Conservation (phyloP, 2,888 invertebrate species). For the Hemithea aestivaria region DNA sequence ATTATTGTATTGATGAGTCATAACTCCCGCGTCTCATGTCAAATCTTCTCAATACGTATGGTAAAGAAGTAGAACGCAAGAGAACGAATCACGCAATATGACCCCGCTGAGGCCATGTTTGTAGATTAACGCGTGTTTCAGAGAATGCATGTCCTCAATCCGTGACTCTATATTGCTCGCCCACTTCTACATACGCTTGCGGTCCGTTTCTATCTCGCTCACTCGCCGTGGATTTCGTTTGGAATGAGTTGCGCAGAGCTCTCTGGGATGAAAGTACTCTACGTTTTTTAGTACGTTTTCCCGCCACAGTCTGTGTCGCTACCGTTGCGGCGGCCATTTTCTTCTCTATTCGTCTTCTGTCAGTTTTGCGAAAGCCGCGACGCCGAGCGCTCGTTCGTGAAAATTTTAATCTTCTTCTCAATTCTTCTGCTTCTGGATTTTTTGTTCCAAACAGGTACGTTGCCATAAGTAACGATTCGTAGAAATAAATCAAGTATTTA, state of each 20-base stretch:
- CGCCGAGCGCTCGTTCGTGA: constrained; percentile 46
- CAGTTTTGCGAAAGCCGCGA: constrained; percentile 58
- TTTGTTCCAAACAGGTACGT: constrained; percentile 40
- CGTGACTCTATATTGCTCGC: constrained; percentile 6
- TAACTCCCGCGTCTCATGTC: constrained; percentile 1
- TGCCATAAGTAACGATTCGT: constrained; percentile 35
- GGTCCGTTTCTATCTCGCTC: constrained; percentile 33
- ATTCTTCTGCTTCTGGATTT: constrained; percentile 59
- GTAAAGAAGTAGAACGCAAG: constrained; percentile 59
- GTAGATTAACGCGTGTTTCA: constrained; percentile 47
- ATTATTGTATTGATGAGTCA: constrained; percentile 1
- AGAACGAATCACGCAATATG: constrained; percentile 57
- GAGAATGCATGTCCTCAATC: constrained; percentile 27
- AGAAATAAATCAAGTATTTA: too few relatives aligned
- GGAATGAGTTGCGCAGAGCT: constrained; percentile 13
- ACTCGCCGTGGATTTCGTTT: constrained; percentile 16
- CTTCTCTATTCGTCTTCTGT: constrained; percentile 67
- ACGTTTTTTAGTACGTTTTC: constrained; percentile 43
- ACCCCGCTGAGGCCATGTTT: constrained; percentile 41
- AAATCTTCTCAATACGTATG: constrained; percentile 12
- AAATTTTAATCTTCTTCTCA: constrained; percentile 50
- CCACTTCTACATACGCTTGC: constrained; percentile 6
- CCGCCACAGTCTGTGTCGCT: constrained; percentile 45
- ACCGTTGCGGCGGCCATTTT: constrained; percentile 63
- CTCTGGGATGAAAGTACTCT: constrained; percentile 43